A percentile compares a stretch with the other conserved stretches of the same genome.
phyloP scores from a whole-genome alignment of 1,140 invertebrate species.

The Dinothrombium tinctorium region DNA sequence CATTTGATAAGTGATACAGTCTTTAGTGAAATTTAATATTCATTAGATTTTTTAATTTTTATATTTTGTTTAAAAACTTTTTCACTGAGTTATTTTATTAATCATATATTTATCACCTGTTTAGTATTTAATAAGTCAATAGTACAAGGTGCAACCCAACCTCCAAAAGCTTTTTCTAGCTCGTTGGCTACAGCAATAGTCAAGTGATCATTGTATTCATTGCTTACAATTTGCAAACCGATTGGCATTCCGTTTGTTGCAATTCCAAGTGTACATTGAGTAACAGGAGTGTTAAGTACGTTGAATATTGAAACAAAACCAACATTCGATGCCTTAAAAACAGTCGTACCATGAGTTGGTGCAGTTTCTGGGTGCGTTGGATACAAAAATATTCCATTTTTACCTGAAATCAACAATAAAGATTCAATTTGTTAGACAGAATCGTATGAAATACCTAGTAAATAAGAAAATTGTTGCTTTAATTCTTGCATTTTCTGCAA shows the following conservation, averaged over 20 bases:
- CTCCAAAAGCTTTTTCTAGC: conserved; percentile 17
- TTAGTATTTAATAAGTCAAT: too few species aligned
- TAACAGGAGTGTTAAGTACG: conserved; percentile 10
- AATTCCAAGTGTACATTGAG: conserved; percentile 36
- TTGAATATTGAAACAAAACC: conserved; percentile 27
- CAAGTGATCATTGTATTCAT: conserved; percentile 15
- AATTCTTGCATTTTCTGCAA: too few species aligned
- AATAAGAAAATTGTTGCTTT: too few species aligned
- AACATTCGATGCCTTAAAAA: conserved; percentile 61
- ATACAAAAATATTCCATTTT: conserved; percentile 63
- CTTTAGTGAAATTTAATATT: too few species aligned
- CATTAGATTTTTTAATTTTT: too few species aligned
- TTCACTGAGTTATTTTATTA: too few species aligned
- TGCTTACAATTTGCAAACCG: conserved; percentile 8
- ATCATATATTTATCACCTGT: too few species aligned
- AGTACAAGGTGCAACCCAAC: conserved; percentile 14
- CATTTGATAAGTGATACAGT: too few species aligned
- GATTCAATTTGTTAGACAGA: too few species aligned
- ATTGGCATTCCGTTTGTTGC: conserved; percentile 23
- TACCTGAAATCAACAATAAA: too few species aligned
- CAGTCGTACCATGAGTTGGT: conserved; percentile 53
- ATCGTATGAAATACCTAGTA: too few species aligned
- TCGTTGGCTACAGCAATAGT: conserved; percentile 18
- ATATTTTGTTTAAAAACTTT: too few species aligned
- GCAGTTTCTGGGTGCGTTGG: conserved; percentile 53